Conservation (phyloP, 2,113 vertebrate species). For the Carlito syrichta region DNA sequence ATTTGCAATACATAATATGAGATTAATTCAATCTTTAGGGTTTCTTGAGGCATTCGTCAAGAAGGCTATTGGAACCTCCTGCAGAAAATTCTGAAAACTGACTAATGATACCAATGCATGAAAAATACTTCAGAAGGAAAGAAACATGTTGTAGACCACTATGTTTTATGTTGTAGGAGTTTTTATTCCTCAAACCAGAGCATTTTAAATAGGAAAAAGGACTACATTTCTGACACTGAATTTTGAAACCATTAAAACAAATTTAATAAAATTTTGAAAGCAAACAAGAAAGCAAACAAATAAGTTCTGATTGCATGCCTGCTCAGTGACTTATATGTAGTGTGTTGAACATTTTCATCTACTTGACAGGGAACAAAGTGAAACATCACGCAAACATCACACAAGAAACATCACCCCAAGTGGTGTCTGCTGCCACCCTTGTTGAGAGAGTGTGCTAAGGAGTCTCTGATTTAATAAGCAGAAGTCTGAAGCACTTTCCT, state of each 20-base stretch:
- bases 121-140: not conserved
- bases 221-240: not conserved
- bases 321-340: not conserved
- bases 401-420: not conserved
- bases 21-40: not conserved
- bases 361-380: not conserved
- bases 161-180: not conserved
- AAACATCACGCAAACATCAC: not conserved
- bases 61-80: not conserved
- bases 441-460: not conserved
- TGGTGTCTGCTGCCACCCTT: not conserved
- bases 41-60: not conserved
- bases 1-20: not conserved
- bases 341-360: not conserved
- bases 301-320: not conserved
- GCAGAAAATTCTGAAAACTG: not conserved
- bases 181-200: not conserved
- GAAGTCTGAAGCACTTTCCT: not conserved
- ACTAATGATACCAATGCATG: not conserved
- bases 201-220: not conserved
- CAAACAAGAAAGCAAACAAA: not conserved
- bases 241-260: not conserved
- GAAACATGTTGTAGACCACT: not conserved
- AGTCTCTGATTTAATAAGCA: conserved; percentile 9
- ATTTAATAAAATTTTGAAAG: not conserved